Evolutionary conservation across 1,140 invertebrate species (phyloP).

Genomic region (Hormaphis cornu): DNA sequence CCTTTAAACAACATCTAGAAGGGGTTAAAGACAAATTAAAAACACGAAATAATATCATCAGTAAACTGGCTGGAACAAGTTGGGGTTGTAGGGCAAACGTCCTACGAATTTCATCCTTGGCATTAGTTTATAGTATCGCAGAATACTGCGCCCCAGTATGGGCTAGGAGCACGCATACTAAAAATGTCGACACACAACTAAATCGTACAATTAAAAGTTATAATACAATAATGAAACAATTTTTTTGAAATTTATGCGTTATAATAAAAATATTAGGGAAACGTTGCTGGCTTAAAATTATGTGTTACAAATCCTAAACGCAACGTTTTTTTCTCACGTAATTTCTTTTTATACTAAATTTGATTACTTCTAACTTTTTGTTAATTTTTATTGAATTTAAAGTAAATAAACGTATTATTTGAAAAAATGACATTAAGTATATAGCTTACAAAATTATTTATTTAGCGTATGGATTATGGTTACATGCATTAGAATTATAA

Average conservation of each 20-base stretch:
- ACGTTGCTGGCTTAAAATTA: too few species aligned
- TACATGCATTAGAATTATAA: background rate
- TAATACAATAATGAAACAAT: too few species aligned
- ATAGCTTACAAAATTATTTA: background rate
- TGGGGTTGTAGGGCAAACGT: background rate
- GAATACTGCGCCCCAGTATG: background rate
- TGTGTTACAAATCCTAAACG: too few species aligned
- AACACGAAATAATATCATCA: slow-evolving; percentile 1
- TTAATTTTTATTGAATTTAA: too few species aligned
- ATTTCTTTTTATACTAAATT: too few species aligned
- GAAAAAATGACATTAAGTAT: too few species aligned
- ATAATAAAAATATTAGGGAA: too few species aligned
- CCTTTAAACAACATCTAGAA: background rate
- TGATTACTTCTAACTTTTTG: too few species aligned
- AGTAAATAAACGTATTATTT: too few species aligned
- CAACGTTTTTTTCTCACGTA: too few species aligned
- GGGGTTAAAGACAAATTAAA: background rate
- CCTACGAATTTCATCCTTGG: background rate
- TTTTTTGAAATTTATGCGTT: too few species aligned
- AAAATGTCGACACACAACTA: background rate
- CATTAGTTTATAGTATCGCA: background rate
- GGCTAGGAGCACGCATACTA: background rate
- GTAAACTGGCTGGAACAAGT: background rate
- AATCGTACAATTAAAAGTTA: background rate
- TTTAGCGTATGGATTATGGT: background rate